Percentiles rank a stretch among this genome's conserved stretches.
phyloP scores from a whole-genome alignment of 2,888 invertebrate genomes.

The Eremobia ochroleuca region DNA sequence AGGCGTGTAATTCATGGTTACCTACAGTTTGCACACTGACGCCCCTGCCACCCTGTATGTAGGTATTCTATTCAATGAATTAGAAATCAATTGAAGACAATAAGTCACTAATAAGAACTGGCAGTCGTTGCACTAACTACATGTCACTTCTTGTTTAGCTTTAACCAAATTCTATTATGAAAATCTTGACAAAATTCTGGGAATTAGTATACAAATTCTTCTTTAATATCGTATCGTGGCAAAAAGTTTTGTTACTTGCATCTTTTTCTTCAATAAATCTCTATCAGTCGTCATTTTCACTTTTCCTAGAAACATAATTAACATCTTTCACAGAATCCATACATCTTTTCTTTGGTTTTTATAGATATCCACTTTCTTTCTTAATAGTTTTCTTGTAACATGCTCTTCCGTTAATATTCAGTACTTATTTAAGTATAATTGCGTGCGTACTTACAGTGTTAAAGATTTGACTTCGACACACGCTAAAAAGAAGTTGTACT shows the following conservation, averaged over 20 bases:
- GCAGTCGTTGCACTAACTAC: background rate
- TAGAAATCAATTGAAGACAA: constrained; percentile 20
- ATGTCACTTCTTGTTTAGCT: constrained; percentile 11
- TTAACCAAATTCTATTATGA: constrained; percentile 12
- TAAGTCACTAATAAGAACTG: background rate
- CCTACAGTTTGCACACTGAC: too few species aligned
- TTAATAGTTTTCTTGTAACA: background rate
- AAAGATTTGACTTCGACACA: background rate
- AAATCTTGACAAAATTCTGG: background rate
- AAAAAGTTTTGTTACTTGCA: background rate
- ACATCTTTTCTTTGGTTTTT: background rate
- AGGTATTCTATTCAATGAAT: constrained; percentile 3
- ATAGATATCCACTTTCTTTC: background rate
- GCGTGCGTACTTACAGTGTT: constrained; percentile 7
- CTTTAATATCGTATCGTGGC: background rate
- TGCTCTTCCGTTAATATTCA: constrained; percentile 1
- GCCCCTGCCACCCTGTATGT: too few species aligned
- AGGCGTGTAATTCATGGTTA: too few species aligned
- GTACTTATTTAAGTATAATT: background rate
- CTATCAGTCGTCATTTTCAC: background rate
- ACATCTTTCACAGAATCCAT: background rate
- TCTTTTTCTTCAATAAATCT: background rate
- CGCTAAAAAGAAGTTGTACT: constrained; percentile 8
- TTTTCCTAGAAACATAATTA: constrained; percentile 6
- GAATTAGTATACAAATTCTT: background rate